Base-by-base conservation (phyloP, 2,797 vertebrate genomes). In the Neomorphus geoffroyi region DNA sequence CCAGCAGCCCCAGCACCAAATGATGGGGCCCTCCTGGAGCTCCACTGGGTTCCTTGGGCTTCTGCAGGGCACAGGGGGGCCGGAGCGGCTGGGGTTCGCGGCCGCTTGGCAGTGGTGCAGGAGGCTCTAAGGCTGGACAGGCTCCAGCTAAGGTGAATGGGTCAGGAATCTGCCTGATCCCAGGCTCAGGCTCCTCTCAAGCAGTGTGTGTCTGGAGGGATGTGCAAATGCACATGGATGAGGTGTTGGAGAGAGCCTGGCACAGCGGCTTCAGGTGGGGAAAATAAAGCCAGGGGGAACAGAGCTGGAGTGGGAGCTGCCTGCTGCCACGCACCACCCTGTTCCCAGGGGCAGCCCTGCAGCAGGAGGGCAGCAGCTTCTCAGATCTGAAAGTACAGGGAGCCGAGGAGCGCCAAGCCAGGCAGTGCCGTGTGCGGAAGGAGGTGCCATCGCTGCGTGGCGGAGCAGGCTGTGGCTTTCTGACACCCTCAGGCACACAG, bases 141-240 rank as follows among this genome's bases (percentile, higher is more conserved):
- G 58, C 41, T 70, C 51, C 43, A 24, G 53, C n/a, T 43, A 46
- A 94, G 81, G 81, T 18, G 6, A 95, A 58, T 4, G 8, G 85
- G 58, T 77, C 89, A 89, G 82, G 92, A 91, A 91, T 88, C 50
- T 1, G 65, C 79, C 78, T 46, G 53, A 88, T 91, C 91, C 80
- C 77, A 37, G 64, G 57, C 75, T 85, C 35, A 6, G 60, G 90
- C 86, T 86, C 10, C 0, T 74, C 62, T 84, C 1, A 0, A 60
- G 67, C 69, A 53, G 65, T 45, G 3, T 88, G 50, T 64, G 35
- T 92, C 66, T 66, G 92, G 83, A 53, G 77, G 92, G 93, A 95
- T 88, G 88, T 32, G 23, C 6, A 2, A 45, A 58, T 37, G 54
- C 86, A 84, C 73, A 62, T 90, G 92, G 88, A 80, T 19, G 92